Evolutionary conservation across 2,113 vertebrate species (phyloP).

Genomic region (Antechinus stuartii): DNA sequence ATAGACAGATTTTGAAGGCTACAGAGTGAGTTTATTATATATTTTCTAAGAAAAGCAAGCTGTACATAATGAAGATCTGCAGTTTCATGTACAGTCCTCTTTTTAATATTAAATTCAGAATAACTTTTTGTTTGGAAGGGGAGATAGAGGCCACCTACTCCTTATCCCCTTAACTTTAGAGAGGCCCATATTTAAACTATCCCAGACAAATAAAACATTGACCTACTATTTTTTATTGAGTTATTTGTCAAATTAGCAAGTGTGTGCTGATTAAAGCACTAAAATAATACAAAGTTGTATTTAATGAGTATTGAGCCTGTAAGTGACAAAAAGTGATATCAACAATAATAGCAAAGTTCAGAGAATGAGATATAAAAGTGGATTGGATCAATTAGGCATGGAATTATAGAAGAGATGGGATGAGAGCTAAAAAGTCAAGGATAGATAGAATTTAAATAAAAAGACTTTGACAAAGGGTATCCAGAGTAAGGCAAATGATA

Average conservation of each 20-base stretch:
- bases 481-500: not conserved
- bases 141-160: not conserved
- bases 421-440: not conserved
- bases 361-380: not conserved
- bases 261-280: not conserved
- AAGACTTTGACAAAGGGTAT: not conserved
- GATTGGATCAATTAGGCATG: not conserved
- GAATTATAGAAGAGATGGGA: not conserved
- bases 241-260: not conserved
- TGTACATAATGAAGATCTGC: not conserved
- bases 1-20: not conserved
- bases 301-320: not conserved
- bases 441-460: not conserved
- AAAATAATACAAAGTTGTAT: not conserved
- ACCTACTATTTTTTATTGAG: not conserved
- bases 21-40: not conserved
- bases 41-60: not conserved
- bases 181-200: not conserved
- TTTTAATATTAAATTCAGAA: not conserved
- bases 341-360: not conserved
- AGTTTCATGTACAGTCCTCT: not conserved
- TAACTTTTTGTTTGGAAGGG: not conserved
- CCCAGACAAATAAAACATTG: not conserved
- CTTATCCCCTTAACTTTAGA: not conserved
- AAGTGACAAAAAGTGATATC: not conserved